phyloP scores from a whole-genome alignment of 2,888 invertebrate species.

The Diplolepis rosae region DNA sequence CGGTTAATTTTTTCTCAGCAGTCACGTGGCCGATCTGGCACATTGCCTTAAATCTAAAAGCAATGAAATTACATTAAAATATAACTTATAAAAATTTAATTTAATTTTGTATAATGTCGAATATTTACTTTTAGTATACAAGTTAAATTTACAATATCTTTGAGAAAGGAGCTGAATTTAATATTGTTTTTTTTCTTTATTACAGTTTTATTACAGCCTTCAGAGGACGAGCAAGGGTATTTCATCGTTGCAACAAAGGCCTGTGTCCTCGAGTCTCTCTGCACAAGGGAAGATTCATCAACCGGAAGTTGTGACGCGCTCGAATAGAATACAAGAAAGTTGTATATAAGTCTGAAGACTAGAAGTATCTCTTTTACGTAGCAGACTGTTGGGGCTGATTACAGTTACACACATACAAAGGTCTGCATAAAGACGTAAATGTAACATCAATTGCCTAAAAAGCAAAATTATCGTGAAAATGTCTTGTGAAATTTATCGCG shows the following conservation, averaged over 20 bases:
- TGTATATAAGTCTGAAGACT: conserved; percentile 82
- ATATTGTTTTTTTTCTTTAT: neutral
- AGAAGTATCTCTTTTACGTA: neutral
- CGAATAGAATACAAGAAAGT: conserved; percentile 91
- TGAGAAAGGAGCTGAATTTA: neutral
- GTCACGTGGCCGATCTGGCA: no score
- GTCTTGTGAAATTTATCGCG: conserved; percentile 15
- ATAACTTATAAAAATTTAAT: no score
- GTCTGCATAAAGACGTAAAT: conserved; percentile 9
- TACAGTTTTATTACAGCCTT: conserved; percentile 87
- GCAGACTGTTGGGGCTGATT: neutral
- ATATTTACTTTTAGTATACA: no score
- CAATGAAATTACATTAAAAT: no score
- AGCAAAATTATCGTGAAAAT: neutral
- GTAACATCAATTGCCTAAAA: conserved; percentile 16
- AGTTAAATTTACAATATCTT: no score
- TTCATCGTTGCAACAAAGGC: conserved; percentile 76
- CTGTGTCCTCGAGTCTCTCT: conserved; percentile 85
- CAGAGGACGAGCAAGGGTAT: conserved; percentile 82
- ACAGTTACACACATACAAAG: conserved; percentile 2
- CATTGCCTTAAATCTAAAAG: no score
- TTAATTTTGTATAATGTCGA: no score
- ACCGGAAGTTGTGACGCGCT: conserved; percentile 90
- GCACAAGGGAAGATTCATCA: conserved; percentile 83
- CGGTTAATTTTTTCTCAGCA: no score